A percentile compares a stretch with the other conserved stretches of the same genome.
Evolutionary conservation across 2,797 vertebrate species (phyloP).

Genomic region (Anguilla marmorata): DNA sequence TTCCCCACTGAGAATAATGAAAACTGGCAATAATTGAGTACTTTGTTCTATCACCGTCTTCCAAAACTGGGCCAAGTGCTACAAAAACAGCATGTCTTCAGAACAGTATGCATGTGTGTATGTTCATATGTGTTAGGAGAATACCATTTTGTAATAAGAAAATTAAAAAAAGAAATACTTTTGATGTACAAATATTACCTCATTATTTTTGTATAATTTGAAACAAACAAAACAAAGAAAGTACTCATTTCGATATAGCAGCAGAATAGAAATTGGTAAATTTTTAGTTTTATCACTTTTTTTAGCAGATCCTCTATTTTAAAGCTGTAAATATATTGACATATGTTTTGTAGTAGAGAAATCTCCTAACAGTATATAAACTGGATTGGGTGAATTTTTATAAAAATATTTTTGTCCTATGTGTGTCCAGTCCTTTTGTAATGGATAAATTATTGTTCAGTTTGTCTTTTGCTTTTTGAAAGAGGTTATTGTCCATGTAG

Average conservation of each 20-base stretch:
- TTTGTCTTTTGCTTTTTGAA: slow-evolving; percentile 80
- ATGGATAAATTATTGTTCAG: slow-evolving; percentile 91
- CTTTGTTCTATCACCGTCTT: slow-evolving; percentile 25
- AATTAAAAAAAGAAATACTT: slow-evolving; percentile 66
- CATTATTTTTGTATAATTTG: slow-evolving; percentile 90
- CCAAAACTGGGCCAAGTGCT: slow-evolving; percentile 11
- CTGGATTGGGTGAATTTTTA: slow-evolving; percentile 67
- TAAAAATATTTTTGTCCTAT: slow-evolving; percentile 65
- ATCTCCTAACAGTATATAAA: slow-evolving; percentile 65
- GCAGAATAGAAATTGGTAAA: slow-evolving; percentile 71
- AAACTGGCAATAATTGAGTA: slow-evolving; percentile 42
- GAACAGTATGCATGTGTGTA: slow-evolving; percentile 58
- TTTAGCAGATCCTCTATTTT: slow-evolving; percentile 64
- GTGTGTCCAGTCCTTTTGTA: slow-evolving; percentile 83
- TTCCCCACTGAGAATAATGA: slow-evolving; percentile 44
- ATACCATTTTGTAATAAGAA: slow-evolving; percentile 56
- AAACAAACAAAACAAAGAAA: slow-evolving; percentile 62
- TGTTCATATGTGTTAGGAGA: slow-evolving; percentile 62
- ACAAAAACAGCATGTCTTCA: slow-evolving; percentile 35
- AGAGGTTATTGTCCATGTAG: slow-evolving; percentile 82
- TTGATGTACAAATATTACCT: slow-evolving; percentile 98
- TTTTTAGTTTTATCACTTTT: slow-evolving; percentile 87
- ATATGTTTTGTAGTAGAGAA: slow-evolving; percentile 66
- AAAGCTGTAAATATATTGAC: slow-evolving; percentile 90
- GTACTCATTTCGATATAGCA: slow-evolving; percentile 70